Base-by-base conservation (phyloP, 2,113 vertebrate species). In the Leiothrix lutea region DNA sequence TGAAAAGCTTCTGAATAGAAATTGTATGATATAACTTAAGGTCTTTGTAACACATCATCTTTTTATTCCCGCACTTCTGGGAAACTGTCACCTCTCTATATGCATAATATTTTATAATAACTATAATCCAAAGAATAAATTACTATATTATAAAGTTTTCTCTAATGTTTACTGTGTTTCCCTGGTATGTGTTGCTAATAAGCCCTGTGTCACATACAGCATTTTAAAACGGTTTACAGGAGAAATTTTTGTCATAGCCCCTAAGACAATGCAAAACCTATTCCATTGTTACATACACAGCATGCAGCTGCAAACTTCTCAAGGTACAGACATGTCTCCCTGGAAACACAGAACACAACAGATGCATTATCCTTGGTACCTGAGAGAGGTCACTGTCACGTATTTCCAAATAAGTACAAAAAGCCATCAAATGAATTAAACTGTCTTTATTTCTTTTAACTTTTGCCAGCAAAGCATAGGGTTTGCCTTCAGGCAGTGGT, bases 151-250 rank as follows among this genome's bases (percentile, higher is more conserved):
- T 53, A 61, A 48, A 58, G 24, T 60, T n/a, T 58, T 44, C n/a
- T 56, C 31, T 56, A 17, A 36, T 26, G 20, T 74, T 79, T 75
- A 61, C 44, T 33, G 14, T 42, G 12, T 53, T 95, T 88, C 50
- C 19, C 15, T 84, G 69, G 31, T 60, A 67, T n/a, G 18, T 35
- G 21, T 16, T 72, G n/a, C 74, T 85, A 74, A 33, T 53, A 78
- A 93, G 19, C 28, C 31, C 45, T 0, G 0, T 44, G 61, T 65
- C 48, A 67, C 11, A 51, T 20, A 21, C 6, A 53, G 18, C 33
- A 22, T 88, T 95, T 80, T 54, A 10, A 82, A 86, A 65, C 35
- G 36, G 12, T 72, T 75, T 82, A 53, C 19, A n/a, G 53, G 61
- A 71, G 31, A 78, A 80, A 80, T 26, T 19, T 80, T 73, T 73